Evolutionary conservation across 2,888 invertebrate genomes (phyloP).

Genomic region (Drosophila atripex): DNA sequence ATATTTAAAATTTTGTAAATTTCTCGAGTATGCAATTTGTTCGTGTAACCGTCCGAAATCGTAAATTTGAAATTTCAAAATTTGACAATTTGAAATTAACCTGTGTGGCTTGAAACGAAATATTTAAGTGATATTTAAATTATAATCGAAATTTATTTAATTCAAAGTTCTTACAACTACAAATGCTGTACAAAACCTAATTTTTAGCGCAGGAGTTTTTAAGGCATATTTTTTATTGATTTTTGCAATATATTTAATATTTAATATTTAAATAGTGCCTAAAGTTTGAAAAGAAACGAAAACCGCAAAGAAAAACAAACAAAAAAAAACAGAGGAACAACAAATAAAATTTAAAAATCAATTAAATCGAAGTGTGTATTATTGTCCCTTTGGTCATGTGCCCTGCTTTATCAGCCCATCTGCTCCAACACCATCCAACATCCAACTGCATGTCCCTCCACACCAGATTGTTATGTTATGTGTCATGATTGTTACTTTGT

Average conservation of each 20-base stretch:
- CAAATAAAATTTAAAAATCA: slow-evolving; percentile 63
- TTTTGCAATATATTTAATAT: slow-evolving; percentile 65
- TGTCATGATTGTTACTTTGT: slow-evolving; percentile 31
- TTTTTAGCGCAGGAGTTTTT: slow-evolving; percentile 64
- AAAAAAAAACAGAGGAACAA: slow-evolving; percentile 36
- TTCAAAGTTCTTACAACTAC: slow-evolving; percentile 37
- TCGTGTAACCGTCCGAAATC: slow-evolving; percentile 67
- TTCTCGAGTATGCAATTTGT: slow-evolving; percentile 46
- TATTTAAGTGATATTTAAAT: slow-evolving; percentile 74
- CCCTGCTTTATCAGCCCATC: slow-evolving; percentile 42
- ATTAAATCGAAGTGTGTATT: slow-evolving; percentile 64
- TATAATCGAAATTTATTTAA: slow-evolving; percentile 41
- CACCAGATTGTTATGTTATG: slow-evolving; percentile 25
- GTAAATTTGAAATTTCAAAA: slow-evolving; percentile 30
- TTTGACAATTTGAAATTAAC: slow-evolving; percentile 25
- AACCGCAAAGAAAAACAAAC: slow-evolving; percentile 26
- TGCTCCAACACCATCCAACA: slow-evolving; percentile 28
- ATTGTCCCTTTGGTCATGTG: slow-evolving; percentile 38
- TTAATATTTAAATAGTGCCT: slow-evolving; percentile 53
- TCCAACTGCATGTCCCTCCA: slow-evolving; percentile 51
- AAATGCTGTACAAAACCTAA: slow-evolving; percentile 67
- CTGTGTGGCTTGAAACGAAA: slow-evolving; percentile 64
- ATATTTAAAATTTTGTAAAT: slow-evolving; percentile 62
- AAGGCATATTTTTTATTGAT: slow-evolving; percentile 69
- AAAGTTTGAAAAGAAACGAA: slow-evolving; percentile 34